Conservation (phyloP, 2,797 vertebrate species). For the Glyptemys insculpta region DNA sequence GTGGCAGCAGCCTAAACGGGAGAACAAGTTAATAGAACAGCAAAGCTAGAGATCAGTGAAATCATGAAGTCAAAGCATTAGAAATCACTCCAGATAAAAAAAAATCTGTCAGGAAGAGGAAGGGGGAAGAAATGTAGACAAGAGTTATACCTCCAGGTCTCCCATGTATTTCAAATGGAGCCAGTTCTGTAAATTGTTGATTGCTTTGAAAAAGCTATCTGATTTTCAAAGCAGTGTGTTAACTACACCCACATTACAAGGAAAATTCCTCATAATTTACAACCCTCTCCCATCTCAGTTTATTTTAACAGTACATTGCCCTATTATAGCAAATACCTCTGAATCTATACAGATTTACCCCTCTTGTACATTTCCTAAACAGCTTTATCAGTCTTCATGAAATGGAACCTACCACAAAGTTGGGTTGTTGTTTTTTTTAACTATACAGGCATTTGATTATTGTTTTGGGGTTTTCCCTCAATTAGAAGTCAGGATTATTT, state of each 20-base stretch:
- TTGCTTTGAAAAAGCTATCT: not conserved
- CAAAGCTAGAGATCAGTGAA: fast-evolving
- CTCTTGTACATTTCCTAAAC: not conserved
- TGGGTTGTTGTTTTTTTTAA: not conserved
- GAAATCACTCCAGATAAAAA: not conserved
- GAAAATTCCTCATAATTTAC: not conserved
- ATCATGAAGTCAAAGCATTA: fast-evolving
- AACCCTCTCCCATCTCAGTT: not conserved
- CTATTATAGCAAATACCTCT: not conserved
- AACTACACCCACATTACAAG: fast-evolving
- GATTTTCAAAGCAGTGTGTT: not conserved
- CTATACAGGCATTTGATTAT: not conserved
- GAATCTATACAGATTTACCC: not conserved
- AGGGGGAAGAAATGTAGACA: fast-evolving
- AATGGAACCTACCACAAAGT: not conserved
- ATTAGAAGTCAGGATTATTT: not conserved
- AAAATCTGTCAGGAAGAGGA: not conserved
- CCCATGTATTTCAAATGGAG: fast-evolving
- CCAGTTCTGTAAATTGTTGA: fast-evolving
- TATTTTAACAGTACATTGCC: not conserved
- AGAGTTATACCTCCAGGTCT: not conserved
- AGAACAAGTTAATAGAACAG: not conserved
- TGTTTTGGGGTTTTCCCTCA: not conserved
- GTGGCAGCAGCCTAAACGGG: fast-evolving
- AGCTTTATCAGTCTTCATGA: not conserved